A percentile compares a stretch with the other conserved stretches of the same genome.
Conservation (phyloP, 2,888 invertebrate species). For the Ophion obscuratus region DNA sequence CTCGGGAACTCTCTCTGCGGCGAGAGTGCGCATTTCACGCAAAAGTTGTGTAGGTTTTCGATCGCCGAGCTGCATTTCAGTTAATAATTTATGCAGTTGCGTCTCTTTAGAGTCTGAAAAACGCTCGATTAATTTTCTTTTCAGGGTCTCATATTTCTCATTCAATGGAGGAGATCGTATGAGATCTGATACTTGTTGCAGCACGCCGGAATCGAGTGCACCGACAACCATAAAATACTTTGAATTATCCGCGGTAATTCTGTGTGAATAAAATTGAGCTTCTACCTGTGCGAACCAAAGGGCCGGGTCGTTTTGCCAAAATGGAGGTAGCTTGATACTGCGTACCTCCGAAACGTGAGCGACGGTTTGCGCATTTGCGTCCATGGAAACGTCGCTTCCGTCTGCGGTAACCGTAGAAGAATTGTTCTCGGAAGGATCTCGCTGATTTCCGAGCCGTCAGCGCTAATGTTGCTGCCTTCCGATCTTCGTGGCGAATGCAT, state of each 20-base stretch:
- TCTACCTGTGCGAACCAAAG: no score
- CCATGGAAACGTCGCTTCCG: no score
- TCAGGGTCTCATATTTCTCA: slow-evolving; percentile 6
- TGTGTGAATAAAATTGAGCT: rapidly evolving
- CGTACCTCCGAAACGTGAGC: no score
- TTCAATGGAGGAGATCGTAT: slow-evolving; percentile 3
- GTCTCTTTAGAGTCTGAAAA: slow-evolving; percentile 17
- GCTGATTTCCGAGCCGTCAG: no score
- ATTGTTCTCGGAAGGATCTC: no score
- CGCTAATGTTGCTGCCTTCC: no score
- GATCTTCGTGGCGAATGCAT: no score
- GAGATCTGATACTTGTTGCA: slow-evolving; percentile 22
- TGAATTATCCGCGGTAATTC: neutral
- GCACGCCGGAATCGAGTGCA: neutral
- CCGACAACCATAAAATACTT: neutral
- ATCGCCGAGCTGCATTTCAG: slow-evolving; percentile 20
- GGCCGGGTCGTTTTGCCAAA: no score
- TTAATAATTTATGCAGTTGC: neutral
- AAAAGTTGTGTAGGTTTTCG: slow-evolving; percentile 30
- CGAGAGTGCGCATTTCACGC: slow-evolving; percentile 15
- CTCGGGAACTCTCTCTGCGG: slow-evolving; percentile 10
- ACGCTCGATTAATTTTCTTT: slow-evolving; percentile 10
- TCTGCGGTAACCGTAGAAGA: no score
- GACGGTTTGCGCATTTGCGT: no score
- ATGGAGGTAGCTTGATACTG: no score